These are phyloP conservation scores for Paratrypauchen microcephalus DNA, from an alignment of 2,797 vertebrate genomes.

Conservation along the genomic window DNA sequence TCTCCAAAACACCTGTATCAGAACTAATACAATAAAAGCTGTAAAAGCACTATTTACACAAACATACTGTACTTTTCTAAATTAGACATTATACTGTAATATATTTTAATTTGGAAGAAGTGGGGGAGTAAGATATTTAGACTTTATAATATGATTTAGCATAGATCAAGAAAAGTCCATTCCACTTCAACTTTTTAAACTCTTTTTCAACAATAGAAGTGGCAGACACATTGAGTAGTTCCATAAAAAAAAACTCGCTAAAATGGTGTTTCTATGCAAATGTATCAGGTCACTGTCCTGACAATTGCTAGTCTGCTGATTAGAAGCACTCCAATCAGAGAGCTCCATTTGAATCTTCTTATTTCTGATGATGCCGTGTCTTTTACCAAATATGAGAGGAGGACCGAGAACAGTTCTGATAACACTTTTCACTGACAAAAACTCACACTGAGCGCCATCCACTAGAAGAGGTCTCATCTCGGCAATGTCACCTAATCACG, in stretches of 20 bases:
- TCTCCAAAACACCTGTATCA: not conserved
- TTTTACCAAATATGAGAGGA: constrained; percentile 28
- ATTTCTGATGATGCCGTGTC: constrained; percentile 10
- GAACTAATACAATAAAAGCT: not conserved
- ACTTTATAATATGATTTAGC: too few species aligned
- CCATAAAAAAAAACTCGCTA: not conserved
- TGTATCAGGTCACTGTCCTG: not conserved
- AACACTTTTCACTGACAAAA: not conserved
- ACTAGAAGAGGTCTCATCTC: constrained; percentile 1
- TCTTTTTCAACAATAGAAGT: not conserved
- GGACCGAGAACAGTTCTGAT: constrained; percentile 1
- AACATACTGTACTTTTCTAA: too few species aligned
- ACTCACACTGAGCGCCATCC: not conserved
- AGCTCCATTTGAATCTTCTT: constrained; percentile 22
- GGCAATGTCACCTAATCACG: constrained; percentile 13
- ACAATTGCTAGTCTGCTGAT: constrained; percentile 11
- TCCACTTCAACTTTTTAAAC: too few species aligned
- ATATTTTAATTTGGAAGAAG: too few species aligned
- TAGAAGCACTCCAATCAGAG: constrained; percentile 9
- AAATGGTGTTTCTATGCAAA: not conserved
- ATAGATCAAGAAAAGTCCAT: too few species aligned
- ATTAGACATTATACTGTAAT: too few species aligned
- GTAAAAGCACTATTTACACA: too few species aligned
- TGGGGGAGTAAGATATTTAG: too few species aligned
- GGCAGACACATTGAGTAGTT: not conserved